Percentiles rank a stretch among this genome's conserved stretches.
Evolutionary conservation across 2,888 invertebrate species (phyloP).

Genomic region (Sinhomidia bicolor): DNA sequence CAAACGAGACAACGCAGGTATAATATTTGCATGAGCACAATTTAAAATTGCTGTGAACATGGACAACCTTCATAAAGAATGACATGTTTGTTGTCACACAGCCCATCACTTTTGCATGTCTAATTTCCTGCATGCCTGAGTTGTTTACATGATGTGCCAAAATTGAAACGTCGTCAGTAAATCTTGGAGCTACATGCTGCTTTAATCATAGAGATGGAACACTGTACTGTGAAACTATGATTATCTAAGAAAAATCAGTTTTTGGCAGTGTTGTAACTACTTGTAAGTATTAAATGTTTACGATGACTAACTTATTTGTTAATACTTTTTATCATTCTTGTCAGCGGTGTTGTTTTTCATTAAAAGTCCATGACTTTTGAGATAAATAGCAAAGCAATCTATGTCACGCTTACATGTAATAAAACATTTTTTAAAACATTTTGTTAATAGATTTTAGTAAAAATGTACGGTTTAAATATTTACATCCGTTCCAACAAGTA

Average conservation of each 20-base stretch:
- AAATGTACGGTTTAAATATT: neutral
- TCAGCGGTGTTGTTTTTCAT: no score
- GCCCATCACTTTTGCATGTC: constrained; percentile 15
- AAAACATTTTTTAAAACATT: neutral
- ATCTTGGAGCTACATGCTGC: neutral
- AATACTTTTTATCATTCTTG: no score
- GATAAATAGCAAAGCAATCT: no score
- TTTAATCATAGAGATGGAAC: neutral
- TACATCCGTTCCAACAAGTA: constrained; percentile 28
- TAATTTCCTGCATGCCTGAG: constrained; percentile 31
- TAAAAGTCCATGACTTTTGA: constrained; percentile 7
- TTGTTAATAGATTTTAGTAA: neutral
- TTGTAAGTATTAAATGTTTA: no score
- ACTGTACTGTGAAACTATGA: neutral
- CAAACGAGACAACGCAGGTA: neutral
- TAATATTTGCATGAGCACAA: neutral
- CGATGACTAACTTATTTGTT: no score
- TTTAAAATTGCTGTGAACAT: neutral
- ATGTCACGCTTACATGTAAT: neutral
- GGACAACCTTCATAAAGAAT: neutral
- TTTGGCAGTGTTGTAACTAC: neutral
- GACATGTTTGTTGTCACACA: constrained; percentile 15
- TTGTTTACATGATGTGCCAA: constrained; percentile 27
- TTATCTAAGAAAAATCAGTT: constrained; percentile 24
- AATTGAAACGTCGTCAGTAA: neutral